Percentiles rank a stretch among this genome's conserved stretches.
Conservation (phyloP, 2,888 invertebrate species). For the Pollenia griseotomentosa region DNA sequence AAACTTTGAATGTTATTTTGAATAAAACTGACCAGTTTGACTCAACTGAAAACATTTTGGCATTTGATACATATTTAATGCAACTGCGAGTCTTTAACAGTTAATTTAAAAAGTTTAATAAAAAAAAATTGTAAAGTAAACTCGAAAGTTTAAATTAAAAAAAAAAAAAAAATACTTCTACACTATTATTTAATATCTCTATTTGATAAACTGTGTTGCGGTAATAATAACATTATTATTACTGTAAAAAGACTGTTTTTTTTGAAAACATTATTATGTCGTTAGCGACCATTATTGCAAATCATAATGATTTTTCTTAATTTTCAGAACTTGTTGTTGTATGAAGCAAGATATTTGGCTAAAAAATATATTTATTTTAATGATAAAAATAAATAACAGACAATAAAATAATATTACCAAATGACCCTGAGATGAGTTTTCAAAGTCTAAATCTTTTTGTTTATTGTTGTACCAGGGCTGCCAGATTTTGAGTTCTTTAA, state of each 20-base stretch:
- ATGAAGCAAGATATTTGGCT: conserved; percentile 30
- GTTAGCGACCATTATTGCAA: conserved; percentile 11
- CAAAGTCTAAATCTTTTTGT: conserved; percentile 20
- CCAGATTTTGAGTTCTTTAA: too few species aligned
- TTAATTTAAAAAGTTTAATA: too few species aligned
- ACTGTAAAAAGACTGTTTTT: too few species aligned
- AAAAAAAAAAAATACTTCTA: too few species aligned
- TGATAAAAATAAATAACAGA: conserved; percentile 23
- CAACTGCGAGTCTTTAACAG: too few species aligned
- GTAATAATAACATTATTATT: too few species aligned
- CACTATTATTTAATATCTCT: conserved; percentile 13
- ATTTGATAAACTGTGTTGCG: too few species aligned
- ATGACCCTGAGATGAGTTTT: conserved; percentile 43
- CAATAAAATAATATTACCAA: conserved; percentile 36
- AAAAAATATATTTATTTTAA: conserved; percentile 24
- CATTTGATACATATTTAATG: conserved; percentile 1
- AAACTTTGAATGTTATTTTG: background rate
- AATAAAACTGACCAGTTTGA: background rate
- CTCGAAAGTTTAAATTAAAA: too few species aligned
- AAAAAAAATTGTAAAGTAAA: too few species aligned
- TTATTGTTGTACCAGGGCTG: background rate
- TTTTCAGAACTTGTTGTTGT: background rate
- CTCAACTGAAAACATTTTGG: background rate
- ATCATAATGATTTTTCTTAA: conserved; percentile 1
- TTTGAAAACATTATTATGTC: background rate